Base-by-base conservation (phyloP, 1,140 invertebrate species). In the Leptinotarsa undecemlineata region DNA sequence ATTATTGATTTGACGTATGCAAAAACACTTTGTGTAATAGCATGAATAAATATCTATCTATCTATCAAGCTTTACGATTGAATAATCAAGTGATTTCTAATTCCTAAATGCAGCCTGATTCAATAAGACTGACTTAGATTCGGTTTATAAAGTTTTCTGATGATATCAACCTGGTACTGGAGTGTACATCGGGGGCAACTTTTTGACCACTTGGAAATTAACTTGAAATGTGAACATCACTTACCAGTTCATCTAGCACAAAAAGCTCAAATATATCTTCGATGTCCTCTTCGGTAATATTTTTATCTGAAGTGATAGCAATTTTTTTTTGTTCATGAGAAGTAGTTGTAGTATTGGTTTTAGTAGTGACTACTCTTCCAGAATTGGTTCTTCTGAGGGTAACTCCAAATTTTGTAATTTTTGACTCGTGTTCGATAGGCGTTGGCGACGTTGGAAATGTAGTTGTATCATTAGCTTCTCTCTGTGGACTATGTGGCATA, bases 261-360 rank as follows among this genome's bases (percentile, higher is more conserved):
- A 88, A 86, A 72, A 93, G 79, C 77, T 93, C 91, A 75, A 89
- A 91, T 74, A 93, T 92, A 74, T 91, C 89, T 82, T 93, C 92
- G 73, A 93, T 90, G 72, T 90, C 85, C 74, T 86, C 84, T 70
- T 88, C 86, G 57, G 81, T 77, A 13, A 80, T 74, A n/a, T 51
- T 63, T 47, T 75, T 14, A 17, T 57, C 51, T 86, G 26, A 68
- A 19, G 42, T 42, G n/a, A 47, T 15, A 19, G 33, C 17, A 15
- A 4, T 48, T 68, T 68, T 8, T 68, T 68, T 68, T 72, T 51
- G 72, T 47, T 69, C 71, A 20, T 76, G 63, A 47, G 78, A 78
- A 48, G 14, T 69, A 69, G 73, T 20, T 64, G 15, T 71, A 11
- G n/a, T n/a, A 20, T n/a, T 57, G n/a, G 51, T 17, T 57, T 1